Base-by-base conservation (phyloP, 2,888 invertebrate genomes). In the Stegana nigrithorax region DNA sequence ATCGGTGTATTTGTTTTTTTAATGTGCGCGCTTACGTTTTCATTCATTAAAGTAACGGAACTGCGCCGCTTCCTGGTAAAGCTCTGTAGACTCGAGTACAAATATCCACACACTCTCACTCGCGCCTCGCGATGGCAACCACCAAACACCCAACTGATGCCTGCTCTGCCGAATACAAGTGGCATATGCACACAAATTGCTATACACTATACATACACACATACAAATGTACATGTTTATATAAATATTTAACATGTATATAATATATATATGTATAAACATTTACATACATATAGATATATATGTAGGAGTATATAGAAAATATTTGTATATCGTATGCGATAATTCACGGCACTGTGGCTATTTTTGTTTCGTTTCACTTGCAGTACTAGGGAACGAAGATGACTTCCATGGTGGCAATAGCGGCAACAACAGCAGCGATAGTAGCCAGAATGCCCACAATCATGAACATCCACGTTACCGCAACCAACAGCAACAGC, bases 21-120 rank as follows among this genome's bases (percentile, higher is more conserved):
- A 14, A 17, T 39, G 10, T 17, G 14, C 10, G 4, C 23, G 57
- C 42, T 59, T 47, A 59, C 47, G 19, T 23, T 59, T 59, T 59
- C 59, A 59, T 59, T 59, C 59, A 59, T 59, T 59, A 59, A 59
- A 59, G 23, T 47, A 29, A 47, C 23, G 17, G 27, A 26, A 32
- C 23, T 19, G 23, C 19, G 44, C 8, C 27, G 25, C n/a, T 29
- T 44, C 42, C 57, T 44, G 57, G 26, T 44, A 57, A 56, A 42
- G n/a, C 44, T 44, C 19, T 7, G 8, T 56, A 23, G 12, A 29
- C 55, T 21, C 59, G 12, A 14, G 29, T 21, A 29, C 47, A 45
- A 19, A 59, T 6, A 59, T 4, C 4, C 32, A 36, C 47, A 45
- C 21, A 23, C 27, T 29, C 45, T 10, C 45, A 47, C 32, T 32